phyloP scores from a whole-genome alignment of 2,113 vertebrate genomes.

The Danionella cerebrum region DNA sequence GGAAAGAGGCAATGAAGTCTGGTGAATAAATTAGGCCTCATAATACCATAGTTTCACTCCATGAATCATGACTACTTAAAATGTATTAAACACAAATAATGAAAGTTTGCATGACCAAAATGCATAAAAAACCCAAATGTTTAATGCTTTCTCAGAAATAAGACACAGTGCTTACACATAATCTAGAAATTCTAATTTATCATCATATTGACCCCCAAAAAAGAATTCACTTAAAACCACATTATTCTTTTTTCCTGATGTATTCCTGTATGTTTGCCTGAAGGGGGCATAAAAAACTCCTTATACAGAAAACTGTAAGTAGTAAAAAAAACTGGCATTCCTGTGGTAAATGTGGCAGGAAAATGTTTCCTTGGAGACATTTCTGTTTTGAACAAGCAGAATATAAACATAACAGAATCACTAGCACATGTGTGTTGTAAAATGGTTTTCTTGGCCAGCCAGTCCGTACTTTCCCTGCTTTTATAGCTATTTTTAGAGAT shows the following conservation, averaged over 20 bases:
- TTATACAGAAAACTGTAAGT: not conserved
- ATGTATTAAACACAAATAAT: too few relatives aligned
- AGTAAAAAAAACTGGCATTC: not conserved
- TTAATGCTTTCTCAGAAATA: not conserved
- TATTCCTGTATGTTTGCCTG: not conserved
- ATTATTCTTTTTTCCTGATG: not conserved
- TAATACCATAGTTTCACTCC: too few relatives aligned
- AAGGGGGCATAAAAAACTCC: not conserved
- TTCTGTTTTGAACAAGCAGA: not conserved
- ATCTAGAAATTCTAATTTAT: not conserved
- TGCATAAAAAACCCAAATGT: not conserved
- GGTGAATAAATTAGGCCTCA: too few relatives aligned
- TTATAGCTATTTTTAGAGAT: too few relatives aligned
- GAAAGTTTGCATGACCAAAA: not conserved
- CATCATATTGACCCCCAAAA: not conserved
- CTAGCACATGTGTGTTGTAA: not conserved
- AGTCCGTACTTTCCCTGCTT: not conserved
- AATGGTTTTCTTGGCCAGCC: not conserved
- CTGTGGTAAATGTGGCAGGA: not conserved
- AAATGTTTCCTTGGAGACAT: not conserved
- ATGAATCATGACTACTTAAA: too few relatives aligned
- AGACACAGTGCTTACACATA: not conserved
- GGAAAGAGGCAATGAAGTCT: too few relatives aligned
- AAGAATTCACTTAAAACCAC: not conserved
- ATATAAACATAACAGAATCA: not conserved